Evolutionary conservation across 2,888 invertebrate species (phyloP), one percentile per base, ranked within the genome.

Genomic region (Sarcophaga rosellei): DNA sequence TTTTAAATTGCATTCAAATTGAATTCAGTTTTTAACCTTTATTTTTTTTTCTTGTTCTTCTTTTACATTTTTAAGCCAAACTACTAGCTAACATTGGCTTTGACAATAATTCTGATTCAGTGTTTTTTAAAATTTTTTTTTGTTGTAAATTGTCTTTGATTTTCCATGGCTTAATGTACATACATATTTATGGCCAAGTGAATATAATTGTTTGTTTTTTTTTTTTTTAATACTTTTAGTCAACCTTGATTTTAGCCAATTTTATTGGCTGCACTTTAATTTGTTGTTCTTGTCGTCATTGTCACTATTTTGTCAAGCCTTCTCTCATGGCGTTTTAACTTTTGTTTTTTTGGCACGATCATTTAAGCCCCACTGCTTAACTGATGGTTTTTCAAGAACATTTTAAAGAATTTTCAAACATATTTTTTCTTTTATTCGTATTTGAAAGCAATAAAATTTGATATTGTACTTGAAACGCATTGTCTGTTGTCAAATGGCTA

Each of bases 51-150:
- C 65, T 23, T 63, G 35, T 61, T 15, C 65, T n/a, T 63, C 21
- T 17, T 15, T 4, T 44, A 21, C 20, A 12, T 53, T 63, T 35
- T 75, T 23, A 44, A 57, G 57, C 23, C 61, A 35, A 8, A 2
- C 35, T 35, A 10, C 35, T 35, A 35, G 57, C 72, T 77, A 86
- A 75, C 86, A 86, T 84, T 86, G 86, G 81, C 84, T 86, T 86
- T 86, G 86, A 84, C 84, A 86, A 86, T 86, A 86, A 81, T 66
- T 73, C 70, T 72, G 35, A 68, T 66, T 15, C 53, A n/a, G n/a
- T n/a, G 17, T 15, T 70, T 57, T 69, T 61, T 25, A n/a, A n/a
- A n/a, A n/a, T 20, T 62, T 57, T 15, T 53, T 15, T 15, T 25
- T 6, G 53, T 17, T 17, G 17, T 15, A 53, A 53, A 12, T 53